Conservation (phyloP, 2,888 invertebrate genomes). For the Microctonus aethiopoides region DNA sequence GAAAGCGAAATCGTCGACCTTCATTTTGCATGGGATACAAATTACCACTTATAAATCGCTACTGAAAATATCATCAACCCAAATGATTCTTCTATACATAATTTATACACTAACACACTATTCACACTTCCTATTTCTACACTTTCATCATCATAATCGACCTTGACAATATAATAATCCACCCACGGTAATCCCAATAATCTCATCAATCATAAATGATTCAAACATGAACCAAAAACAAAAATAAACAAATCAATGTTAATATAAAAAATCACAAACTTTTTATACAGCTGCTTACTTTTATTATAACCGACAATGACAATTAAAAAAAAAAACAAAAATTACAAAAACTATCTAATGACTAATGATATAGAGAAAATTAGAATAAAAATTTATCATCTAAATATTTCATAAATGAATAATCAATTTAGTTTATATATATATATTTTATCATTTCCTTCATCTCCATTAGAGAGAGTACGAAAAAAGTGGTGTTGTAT, state of each 20-base stretch:
- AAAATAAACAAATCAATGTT: not conserved
- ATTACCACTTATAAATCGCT: constrained; percentile 1
- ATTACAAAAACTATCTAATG: not conserved
- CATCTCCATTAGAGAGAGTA: constrained; percentile 38
- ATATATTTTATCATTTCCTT: not conserved
- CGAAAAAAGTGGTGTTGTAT: constrained; percentile 47
- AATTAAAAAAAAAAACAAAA: not conserved
- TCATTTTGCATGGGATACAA: constrained; percentile 51
- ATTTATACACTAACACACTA: too few relatives aligned
- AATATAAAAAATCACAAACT: not conserved
- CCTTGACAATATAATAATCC: not conserved
- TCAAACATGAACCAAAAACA: not conserved
- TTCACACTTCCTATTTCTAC: not conserved
- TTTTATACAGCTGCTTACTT: not conserved
- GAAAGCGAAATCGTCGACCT: constrained; percentile 54
- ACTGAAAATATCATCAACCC: not conserved
- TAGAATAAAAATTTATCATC: not conserved
- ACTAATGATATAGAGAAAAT: not conserved
- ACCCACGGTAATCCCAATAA: not conserved
- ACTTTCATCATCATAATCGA: too few relatives aligned
- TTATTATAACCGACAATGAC: not conserved
- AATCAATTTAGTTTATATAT: not conserved
- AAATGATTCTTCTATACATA: not conserved
- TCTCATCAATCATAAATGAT: not conserved
- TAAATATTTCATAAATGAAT: not conserved